Conservation (phyloP, 2,113 vertebrate genomes). For the Equus quagga region DNA sequence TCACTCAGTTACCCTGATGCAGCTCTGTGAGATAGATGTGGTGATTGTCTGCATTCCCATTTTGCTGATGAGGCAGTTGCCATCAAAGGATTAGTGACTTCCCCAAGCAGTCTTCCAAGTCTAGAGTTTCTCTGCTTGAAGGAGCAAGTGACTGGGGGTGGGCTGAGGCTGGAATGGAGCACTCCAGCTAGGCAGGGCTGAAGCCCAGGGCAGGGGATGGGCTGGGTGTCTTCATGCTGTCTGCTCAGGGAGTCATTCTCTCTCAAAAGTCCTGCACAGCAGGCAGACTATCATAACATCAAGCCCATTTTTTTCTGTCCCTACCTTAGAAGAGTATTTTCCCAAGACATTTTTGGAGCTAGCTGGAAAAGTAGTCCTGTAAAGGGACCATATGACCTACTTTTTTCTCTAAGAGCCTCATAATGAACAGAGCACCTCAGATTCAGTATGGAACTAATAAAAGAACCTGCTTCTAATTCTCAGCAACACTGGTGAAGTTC, state of each 20-base stretch:
- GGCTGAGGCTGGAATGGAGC: not conserved
- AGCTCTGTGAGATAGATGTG: not conserved
- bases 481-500: not conserved
- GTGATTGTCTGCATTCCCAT: not conserved
- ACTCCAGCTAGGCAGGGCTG: not conserved
- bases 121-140: not conserved
- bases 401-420: not conserved
- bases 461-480: not conserved
- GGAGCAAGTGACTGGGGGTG: not conserved
- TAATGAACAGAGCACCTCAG: not conserved
- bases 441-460: not conserved
- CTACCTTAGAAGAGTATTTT: conserved; percentile 42
- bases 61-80: conserved; percentile 3
- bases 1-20: conserved; percentile 25
- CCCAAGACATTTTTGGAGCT: not conserved
- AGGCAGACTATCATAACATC: not conserved
- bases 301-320: conserved; percentile 1
- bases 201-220: not conserved
- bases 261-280: not conserved
- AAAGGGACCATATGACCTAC: not conserved
- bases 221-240: not conserved
- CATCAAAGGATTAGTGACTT: not conserved
- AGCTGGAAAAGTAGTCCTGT: not conserved
- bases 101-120: not conserved
- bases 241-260: not conserved